Evolutionary conservation across 2,888 invertebrate genomes (phyloP).

Genomic region (Drosophila engyochracea): DNA sequence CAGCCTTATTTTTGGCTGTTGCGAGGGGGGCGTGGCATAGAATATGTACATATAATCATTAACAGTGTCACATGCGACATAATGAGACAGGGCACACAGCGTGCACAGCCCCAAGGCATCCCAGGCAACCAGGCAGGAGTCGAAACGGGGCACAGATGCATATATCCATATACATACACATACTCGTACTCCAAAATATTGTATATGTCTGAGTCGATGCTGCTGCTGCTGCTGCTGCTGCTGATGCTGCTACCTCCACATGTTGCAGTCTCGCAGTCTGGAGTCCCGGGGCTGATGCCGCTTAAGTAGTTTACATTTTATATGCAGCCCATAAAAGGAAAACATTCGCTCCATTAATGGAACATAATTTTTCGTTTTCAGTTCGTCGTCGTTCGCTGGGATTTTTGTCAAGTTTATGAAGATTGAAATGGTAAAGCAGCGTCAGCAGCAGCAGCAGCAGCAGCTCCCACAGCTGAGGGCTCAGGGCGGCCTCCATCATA

Average conservation of each 20-base stretch:
- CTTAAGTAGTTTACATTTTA: slow-evolving; percentile 84
- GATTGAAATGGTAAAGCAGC: slow-evolving; percentile 70
- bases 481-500: slow-evolving; percentile 59
- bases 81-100: slow-evolving; percentile 80
- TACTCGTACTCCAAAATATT: slow-evolving; percentile 43
- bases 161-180: not conserved
- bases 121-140: slow-evolving; percentile 45
- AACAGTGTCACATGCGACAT: slow-evolving; percentile 84
- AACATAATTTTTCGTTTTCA: slow-evolving; percentile 80
- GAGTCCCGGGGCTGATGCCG: slow-evolving; percentile 57
- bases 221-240: slow-evolving; percentile 18
- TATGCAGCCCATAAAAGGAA: slow-evolving; percentile 77
- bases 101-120: slow-evolving; percentile 57
- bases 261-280: slow-evolving; percentile 44
- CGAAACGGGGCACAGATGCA: slow-evolving; percentile 10
- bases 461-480: slow-evolving; percentile 33
- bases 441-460: slow-evolving; percentile 23
- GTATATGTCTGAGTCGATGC: slow-evolving; percentile 17
- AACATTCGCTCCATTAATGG: slow-evolving; percentile 81
- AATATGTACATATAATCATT: slow-evolving; percentile 82
- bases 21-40: slow-evolving; percentile 41
- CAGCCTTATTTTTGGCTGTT: slow-evolving; percentile 20
- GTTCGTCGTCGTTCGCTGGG: slow-evolving; percentile 56
- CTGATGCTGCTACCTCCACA: slow-evolving; percentile 41
- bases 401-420: slow-evolving; percentile 82